A percentile compares a stretch with the other conserved stretches of the same genome.
These are phyloP conservation scores for Ophion ellenae DNA, from an alignment of 2,888 invertebrate species.

Conservation along the genomic window DNA sequence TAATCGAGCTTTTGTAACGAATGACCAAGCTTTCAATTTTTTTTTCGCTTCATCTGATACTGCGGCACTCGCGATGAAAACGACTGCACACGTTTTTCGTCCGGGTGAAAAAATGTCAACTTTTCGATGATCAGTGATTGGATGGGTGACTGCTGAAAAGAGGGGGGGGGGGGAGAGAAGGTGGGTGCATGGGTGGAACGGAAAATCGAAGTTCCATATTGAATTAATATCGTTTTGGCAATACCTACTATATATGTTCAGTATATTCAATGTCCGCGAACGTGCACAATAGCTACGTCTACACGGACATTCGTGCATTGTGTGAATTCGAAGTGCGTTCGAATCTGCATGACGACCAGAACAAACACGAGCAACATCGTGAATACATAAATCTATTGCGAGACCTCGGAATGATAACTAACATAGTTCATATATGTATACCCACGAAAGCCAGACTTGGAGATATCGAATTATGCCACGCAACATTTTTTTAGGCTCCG, in stretches of 20 bases:
- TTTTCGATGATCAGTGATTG: slow-evolving; percentile 6
- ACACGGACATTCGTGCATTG: slow-evolving; percentile 27
- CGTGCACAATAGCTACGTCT: not conserved
- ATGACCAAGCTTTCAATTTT: slow-evolving; percentile 1
- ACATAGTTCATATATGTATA: slow-evolving; percentile 70
- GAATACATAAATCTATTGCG: slow-evolving; percentile 66
- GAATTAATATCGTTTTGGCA: slow-evolving; percentile 41
- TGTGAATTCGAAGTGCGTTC: slow-evolving; percentile 32
- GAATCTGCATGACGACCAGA: slow-evolving; percentile 43
- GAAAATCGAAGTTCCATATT: slow-evolving; percentile 24
- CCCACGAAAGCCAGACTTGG: slow-evolving; percentile 69
- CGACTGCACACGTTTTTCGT: not conserved
- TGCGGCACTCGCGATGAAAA: not conserved
- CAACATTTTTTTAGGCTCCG: not conserved
- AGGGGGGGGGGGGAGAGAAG: not conserved
- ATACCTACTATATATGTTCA: slow-evolving; percentile 9
- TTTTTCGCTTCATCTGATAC: not conserved
- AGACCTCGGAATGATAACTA: slow-evolving; percentile 74
- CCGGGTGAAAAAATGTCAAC: not conserved
- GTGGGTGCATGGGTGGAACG: not conserved
- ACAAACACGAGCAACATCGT: slow-evolving; percentile 32
- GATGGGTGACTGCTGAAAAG: not conserved
- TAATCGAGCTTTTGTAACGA: slow-evolving; percentile 19
- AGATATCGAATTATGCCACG: slow-evolving; percentile 54
- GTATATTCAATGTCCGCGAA: slow-evolving; percentile 13